A percentile compares a stretch with the other conserved stretches of the same genome.
phyloP scores from a whole-genome alignment of 2,113 vertebrate genomes.

The Perca schrenkii region DNA sequence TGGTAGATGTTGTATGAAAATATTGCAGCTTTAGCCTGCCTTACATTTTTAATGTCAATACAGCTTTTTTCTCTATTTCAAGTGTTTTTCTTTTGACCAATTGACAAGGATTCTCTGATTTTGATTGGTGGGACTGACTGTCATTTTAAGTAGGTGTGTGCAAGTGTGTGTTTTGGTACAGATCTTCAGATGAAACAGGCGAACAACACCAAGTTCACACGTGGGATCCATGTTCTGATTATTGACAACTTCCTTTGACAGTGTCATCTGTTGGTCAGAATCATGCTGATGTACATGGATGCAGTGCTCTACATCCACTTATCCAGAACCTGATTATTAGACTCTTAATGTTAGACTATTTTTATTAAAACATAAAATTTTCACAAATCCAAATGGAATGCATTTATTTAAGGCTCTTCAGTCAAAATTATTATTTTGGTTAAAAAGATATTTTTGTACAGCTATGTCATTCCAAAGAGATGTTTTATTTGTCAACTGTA shows the following conservation, averaged over 20 bases:
- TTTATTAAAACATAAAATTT: background rate
- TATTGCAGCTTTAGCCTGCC: background rate
- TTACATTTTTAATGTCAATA: constrained; percentile 2
- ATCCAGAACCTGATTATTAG: background rate
- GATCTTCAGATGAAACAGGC: constrained; percentile 4
- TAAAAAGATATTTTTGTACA: background rate
- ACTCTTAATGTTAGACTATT: background rate
- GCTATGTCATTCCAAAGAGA: background rate
- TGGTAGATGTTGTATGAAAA: background rate
- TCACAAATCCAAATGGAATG: background rate
- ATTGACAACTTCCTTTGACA: background rate
- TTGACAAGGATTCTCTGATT: background rate
- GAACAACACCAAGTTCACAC: background rate
- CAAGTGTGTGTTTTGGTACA: background rate
- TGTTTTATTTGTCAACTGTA: background rate
- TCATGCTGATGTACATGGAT: background rate
- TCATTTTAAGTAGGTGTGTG: constrained; percentile 1
- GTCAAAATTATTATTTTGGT: background rate
- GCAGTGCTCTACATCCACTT: background rate
- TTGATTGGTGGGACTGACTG: background rate
- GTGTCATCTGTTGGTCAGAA: background rate
- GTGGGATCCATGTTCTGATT: background rate
- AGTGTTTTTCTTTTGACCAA: background rate
- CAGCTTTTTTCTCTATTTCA: background rate
- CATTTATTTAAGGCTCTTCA: background rate